Base-by-base conservation (phyloP, 2,797 vertebrate species). In the Moxostoma hubbsi region DNA sequence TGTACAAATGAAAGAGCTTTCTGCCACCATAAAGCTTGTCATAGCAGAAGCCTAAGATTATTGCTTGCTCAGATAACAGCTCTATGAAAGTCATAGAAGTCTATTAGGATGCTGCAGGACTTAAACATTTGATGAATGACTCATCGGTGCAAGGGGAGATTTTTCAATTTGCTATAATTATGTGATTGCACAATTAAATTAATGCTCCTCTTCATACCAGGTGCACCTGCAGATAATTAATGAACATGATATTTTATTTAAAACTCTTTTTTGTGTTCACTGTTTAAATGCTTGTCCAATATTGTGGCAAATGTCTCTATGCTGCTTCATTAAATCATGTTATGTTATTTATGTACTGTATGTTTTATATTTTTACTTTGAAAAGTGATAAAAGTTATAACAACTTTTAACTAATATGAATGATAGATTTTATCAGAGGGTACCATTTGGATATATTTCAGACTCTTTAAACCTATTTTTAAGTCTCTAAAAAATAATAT, bases 161-260 rank as follows among this genome's bases (percentile, higher is more conserved):
- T 59, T 76, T 76, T 66, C 62, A 76, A 50, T 76, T 67, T 58
- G 45, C 45, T 76, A 43, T 75, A 46, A 75, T 75, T 55, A 47
- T 63, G 36, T 18, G 71, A 62, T 68, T 74, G 24, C 57, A 53
- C 16, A n/a, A 53, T 66, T 73, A 53, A 43, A 69, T 47, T 54
- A 58, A 12, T 71, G 7, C 47, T 74, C 47, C 5, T 51, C 49
- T 61, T 65, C 59, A 49, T 76, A 76, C 54, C 46, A 51, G 49
- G 24, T 51, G 49, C 74, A 43, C 49, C 54, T 67, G 74, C 12
- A 79, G 43, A 24, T 75, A 79, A 71, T 53, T 71, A 49, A 79
- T n/a, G 54, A 66, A 43, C 16, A 12, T 15, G 45, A 49, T 76
- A 71, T 76, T 24, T 55, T 46, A 49, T 67, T 76, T 24, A 46